Conservation (phyloP, 2,113 vertebrate species). For the Microcebus lehilahytsara region DNA sequence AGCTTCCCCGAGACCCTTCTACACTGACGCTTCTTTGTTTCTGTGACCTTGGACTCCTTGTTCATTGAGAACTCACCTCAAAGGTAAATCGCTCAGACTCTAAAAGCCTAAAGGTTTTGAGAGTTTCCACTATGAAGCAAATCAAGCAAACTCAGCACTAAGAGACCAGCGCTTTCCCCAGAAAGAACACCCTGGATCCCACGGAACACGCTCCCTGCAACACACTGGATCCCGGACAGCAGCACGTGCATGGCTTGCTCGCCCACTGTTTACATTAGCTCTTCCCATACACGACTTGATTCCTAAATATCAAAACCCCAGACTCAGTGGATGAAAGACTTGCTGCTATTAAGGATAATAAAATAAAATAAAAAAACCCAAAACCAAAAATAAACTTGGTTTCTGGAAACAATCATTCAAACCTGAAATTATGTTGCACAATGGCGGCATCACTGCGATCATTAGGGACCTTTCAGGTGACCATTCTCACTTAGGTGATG, state of each 20-base stretch:
- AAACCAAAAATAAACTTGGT: not conserved
- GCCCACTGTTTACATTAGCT: not conserved
- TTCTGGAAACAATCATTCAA: too few species aligned
- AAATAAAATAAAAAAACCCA: not conserved
- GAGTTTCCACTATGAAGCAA: not conserved
- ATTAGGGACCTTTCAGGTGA: not conserved
- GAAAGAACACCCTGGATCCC: not conserved
- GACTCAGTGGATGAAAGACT: not conserved
- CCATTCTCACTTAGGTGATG: not conserved
- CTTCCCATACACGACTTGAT: not conserved
- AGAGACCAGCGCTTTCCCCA: not conserved
- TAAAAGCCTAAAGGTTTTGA: not conserved
- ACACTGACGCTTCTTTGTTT: not conserved
- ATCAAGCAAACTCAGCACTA: not conserved
- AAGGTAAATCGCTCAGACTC: not conserved
- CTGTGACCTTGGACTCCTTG: not conserved
- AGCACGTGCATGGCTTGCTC: not conserved
- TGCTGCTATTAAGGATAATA: not conserved
- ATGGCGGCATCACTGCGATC: not conserved
- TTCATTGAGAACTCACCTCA: not conserved
- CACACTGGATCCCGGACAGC: not conserved
- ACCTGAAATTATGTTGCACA: not conserved
- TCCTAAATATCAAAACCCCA: not conserved
- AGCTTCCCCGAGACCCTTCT: not conserved
- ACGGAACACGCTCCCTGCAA: not conserved